Evolutionary conservation across 2,113 vertebrate genomes (phyloP), one percentile per base, ranked within the genome.

Genomic region (Caranx melampygus): DNA sequence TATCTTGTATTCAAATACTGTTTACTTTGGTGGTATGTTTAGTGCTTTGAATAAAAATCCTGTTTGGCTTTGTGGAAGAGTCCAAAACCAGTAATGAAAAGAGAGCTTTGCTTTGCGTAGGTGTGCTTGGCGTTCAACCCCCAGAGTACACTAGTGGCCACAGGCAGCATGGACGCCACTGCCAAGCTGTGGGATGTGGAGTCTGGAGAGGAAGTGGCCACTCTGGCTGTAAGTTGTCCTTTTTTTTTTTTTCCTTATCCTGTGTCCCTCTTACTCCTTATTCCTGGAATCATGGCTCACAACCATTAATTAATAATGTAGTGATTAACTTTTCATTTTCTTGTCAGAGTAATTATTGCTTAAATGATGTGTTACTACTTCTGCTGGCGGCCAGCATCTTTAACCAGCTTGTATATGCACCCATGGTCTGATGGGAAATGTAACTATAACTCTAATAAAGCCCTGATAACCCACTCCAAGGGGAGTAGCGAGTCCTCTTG

Each of bases 61-160:
- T 26, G 15, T 72, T 70, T 35, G 20, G 31, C 6, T 64, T n/a
- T 68, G 33, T 6, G 63, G 12, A 13, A 34, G 18, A 65, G 51
- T 49, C 5, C 12, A 57, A 31, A 5, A 16, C 11, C 37, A 44
- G 15, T 68, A 37, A 79, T 14, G 37, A 47, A 84, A 33, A 54
- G 26, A 75, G 34, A 49, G 2, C 4, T 72, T 59, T 81, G 12
- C 82, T 6, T 83, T 62, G 12, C 71, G 69, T 89, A 99, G 98
- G 96, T 99, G 9, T 99, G 98, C 81, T 88, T 99, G 70, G 94
- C 97, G 0, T 99, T 99, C 93, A 98, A 97, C 87, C 97, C 95
- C 75, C 97, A 98, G 92, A 99, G 97, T 85, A 97, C 97, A 0
- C 54, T 98, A 60, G 94, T 99, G 88, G 98, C 97, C 57, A 99